Evolutionary conservation across 1,140 invertebrate species (phyloP).

Genomic region (Myzus persicae): DNA sequence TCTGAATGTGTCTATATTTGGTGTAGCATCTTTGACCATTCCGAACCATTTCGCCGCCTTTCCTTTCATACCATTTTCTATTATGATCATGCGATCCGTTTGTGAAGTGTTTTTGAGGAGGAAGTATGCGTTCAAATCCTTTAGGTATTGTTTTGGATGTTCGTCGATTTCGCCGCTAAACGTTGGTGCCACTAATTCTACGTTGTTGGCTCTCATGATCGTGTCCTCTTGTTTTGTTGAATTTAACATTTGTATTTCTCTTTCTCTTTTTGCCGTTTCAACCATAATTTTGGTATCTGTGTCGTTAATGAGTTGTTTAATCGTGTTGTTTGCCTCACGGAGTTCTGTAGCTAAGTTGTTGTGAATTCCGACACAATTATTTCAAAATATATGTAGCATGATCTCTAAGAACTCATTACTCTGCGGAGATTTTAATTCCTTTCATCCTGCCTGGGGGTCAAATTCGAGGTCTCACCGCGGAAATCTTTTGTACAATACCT

Average conservation of each 20-base stretch:
- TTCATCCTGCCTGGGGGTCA: too few species aligned
- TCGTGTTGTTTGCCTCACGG: neutral
- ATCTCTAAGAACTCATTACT: too few species aligned
- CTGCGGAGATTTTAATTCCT: too few species aligned
- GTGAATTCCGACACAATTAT: too few species aligned
- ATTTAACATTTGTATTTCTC: neutral
- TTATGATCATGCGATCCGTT: too few species aligned
- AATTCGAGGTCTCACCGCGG: too few species aligned
- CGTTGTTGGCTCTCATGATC: neutral
- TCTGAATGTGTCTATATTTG: neutral
- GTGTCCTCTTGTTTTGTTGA: neutral
- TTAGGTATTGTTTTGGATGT: neutral
- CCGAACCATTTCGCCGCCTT: neutral
- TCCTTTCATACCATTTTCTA: neutral
- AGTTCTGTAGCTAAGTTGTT: neutral
- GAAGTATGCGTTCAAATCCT: too few species aligned
- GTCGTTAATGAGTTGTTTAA: neutral
- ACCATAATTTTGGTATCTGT: neutral
- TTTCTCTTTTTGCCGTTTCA: neutral
- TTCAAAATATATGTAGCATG: too few species aligned
- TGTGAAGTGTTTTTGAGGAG: too few species aligned
- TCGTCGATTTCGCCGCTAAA: neutral
- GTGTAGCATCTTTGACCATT: neutral
- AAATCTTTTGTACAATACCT: too few species aligned
- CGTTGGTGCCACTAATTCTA: neutral